Conservation (phyloP, 2,797 vertebrate species). For the Ctenosaura bakeri region DNA sequence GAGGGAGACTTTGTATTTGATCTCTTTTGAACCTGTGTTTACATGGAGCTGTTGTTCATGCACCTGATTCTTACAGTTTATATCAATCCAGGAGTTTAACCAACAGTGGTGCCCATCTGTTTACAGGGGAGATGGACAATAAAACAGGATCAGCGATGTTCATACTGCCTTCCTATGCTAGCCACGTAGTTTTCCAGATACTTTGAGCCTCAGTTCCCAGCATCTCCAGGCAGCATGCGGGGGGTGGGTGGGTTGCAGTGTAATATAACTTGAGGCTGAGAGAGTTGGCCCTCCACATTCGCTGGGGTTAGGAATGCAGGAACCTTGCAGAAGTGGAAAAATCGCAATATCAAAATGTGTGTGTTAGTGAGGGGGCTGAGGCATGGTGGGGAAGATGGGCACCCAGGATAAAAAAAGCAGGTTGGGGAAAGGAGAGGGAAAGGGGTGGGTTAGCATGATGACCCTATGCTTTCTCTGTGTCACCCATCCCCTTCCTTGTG, state of each 20-base stretch:
- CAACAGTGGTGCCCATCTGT: not conserved
- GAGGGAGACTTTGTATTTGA: not conserved
- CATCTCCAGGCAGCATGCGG: not conserved
- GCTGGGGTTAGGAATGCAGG: too few species aligned
- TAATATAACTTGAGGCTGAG: not conserved
- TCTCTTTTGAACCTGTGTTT: not conserved
- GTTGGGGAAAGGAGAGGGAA: too few species aligned
- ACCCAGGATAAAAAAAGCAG: too few species aligned
- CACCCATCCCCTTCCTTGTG: too few species aligned
- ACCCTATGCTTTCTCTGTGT: too few species aligned
- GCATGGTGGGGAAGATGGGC: too few species aligned
- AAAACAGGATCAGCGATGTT: not conserved
- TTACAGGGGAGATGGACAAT: not conserved
- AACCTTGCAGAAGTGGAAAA: too few species aligned
- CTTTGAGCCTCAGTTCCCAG: not conserved
- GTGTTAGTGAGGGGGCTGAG: too few species aligned
- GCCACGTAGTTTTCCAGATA: not conserved
- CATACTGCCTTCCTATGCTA: not conserved
- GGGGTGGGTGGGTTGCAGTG: not conserved
- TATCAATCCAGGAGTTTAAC: not conserved
- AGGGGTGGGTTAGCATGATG: too few species aligned
- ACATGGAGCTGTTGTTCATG: not conserved
- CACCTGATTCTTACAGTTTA: not conserved
- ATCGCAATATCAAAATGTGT: too few species aligned
- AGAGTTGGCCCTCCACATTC: not conserved